A percentile compares a stretch with the other conserved stretches of the same genome.
Evolutionary conservation across 2,888 invertebrate species (phyloP).

Genomic region (Uropetala carovei): DNA sequence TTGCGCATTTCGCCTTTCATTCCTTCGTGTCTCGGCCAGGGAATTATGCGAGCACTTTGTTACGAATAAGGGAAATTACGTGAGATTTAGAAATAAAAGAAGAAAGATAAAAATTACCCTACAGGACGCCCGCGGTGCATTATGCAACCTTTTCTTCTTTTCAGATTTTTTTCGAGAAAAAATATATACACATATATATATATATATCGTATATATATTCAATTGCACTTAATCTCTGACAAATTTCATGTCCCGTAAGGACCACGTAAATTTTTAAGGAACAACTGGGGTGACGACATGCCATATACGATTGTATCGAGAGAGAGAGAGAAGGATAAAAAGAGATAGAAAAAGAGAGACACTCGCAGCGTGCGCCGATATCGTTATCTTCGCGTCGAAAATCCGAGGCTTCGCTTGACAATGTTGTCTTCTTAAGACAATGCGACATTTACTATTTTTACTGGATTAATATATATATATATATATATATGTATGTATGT

Average conservation of each 20-base stretch:
- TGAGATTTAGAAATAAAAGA: background rate
- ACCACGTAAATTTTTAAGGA: background rate
- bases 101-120: background rate
- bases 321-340: background rate
- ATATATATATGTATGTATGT: too few relatives aligned
- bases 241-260: background rate
- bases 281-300: background rate
- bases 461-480: too few relatives aligned
- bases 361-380: background rate
- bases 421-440: too few relatives aligned
- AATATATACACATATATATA: too few relatives aligned
- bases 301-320: background rate
- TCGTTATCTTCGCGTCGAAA: background rate
- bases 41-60: constrained; percentile 1
- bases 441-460: too few relatives aligned
- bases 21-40: background rate
- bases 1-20: constrained; percentile 3
- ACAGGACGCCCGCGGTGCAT: background rate
- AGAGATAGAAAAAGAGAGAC: background rate
- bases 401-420: background rate
- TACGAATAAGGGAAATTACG: background rate
- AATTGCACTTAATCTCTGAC: background rate
- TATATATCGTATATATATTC: background rate
- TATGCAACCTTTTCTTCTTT: background rate
- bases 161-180: background rate